Base-by-base conservation (phyloP, 1,140 invertebrate genomes). In the Papilio aristodemus region DNA sequence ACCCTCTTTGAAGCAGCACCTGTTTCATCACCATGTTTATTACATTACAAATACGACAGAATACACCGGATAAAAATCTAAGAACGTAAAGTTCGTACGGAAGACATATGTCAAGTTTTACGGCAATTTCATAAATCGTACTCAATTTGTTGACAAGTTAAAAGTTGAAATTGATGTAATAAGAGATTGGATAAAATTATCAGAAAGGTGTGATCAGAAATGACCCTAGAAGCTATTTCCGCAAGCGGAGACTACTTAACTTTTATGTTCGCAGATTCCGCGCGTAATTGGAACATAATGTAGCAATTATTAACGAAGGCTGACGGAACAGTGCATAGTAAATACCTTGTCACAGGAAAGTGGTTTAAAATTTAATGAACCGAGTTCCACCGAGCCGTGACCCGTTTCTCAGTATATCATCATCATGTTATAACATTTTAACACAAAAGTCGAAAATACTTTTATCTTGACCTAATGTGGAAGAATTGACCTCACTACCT, bases 231-330 rank as follows among this genome's bases (percentile, higher is more conserved):
- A 4, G 19, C 22, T 54, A 54, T 54, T 54, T 54, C 2, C 5
- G 11, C 46, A 22, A 54, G 46, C 46, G 9, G 4, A 17, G 0
- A 8, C 43, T 54, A 54, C 19, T 54, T 54, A 54, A 25, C 19
- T 54, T 22, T 54, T 54, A 54, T 9, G 46, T 54, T 54, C 46
- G 46, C 46, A 54, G 46, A 54, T 54, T 54, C 46, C 46, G 46
- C 46, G 14, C 46, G 46, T 54, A 54, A 54, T 54, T 54, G 46
- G 46, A 54, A 54, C 46, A 54, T 54, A 54, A 54, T 54, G 46
- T 54, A 54, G 46, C 43, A 46, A 54, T 54, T 54, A 54, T 54
- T 54, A 54, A 54, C 46, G 46, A 54, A 54, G 19, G 46, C 46
- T 54, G 46, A 54, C 46, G 46, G 46, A 54, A 22, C 46, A 54